These are phyloP conservation scores for Drosophila merina DNA, from an alignment of 2,888 invertebrate genomes.

Conservation along the genomic window DNA sequence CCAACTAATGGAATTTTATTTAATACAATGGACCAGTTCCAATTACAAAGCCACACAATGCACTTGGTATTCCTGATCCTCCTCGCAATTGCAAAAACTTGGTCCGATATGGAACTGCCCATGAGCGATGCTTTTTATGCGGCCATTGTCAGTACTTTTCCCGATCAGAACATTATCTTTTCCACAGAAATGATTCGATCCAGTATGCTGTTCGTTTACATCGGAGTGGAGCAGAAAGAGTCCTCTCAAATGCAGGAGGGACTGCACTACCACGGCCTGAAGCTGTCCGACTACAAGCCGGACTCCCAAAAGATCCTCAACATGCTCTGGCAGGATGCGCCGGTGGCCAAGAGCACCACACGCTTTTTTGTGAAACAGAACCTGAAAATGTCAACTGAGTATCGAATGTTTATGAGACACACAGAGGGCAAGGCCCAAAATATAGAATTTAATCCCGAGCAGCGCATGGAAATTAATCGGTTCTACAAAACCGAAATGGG, in stretches of 20 bases:
- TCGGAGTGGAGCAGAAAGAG: background rate
- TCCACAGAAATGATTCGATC: background rate
- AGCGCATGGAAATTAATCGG: background rate
- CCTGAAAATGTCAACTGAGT: background rate
- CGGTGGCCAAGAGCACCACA: background rate
- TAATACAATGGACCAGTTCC: background rate
- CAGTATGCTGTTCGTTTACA: background rate
- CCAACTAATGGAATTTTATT: background rate
- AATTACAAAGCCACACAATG: background rate
- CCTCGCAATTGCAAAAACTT: background rate
- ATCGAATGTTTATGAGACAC: slow-evolving; percentile 2
- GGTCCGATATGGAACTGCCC: background rate
- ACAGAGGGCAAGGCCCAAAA: background rate
- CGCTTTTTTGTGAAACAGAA: slow-evolving; percentile 1
- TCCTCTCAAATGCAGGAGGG: background rate
- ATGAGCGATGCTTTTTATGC: background rate
- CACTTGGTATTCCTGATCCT: background rate
- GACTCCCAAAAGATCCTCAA: background rate
- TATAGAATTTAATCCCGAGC: background rate
- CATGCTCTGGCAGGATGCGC: background rate
- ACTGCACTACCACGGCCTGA: background rate
- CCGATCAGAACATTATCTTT: background rate
- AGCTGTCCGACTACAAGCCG: background rate
- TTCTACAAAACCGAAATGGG: background rate
- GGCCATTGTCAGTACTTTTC: background rate